These are phyloP conservation scores for Ethmia dodecea DNA, from an alignment of 2,888 invertebrate genomes.

Conservation along the genomic window DNA sequence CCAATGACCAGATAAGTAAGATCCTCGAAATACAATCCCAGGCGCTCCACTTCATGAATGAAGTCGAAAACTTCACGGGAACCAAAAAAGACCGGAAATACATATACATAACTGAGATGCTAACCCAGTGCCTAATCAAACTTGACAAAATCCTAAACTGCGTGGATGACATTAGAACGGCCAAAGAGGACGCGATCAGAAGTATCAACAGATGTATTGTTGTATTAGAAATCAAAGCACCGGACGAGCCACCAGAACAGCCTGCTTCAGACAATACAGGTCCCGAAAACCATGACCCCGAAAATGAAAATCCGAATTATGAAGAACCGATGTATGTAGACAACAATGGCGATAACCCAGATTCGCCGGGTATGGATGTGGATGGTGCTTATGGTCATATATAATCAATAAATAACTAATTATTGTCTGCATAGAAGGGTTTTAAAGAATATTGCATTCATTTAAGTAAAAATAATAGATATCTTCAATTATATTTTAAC, in stretches of 20 bases:
- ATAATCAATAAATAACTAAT: too few species aligned
- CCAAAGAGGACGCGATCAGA: background rate
- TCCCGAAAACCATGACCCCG: too few species aligned
- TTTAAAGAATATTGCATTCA: too few species aligned
- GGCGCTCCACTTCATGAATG: background rate
- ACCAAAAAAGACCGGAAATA: background rate
- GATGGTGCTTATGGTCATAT: too few species aligned
- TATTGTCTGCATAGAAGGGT: too few species aligned
- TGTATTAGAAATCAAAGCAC: background rate
- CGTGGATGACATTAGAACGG: background rate
- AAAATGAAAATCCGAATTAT: too few species aligned
- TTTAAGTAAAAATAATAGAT: too few species aligned
- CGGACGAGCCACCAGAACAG: slow-evolving; percentile 18
- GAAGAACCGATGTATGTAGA: too few species aligned
- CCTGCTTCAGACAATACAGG: too few species aligned
- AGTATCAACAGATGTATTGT: background rate
- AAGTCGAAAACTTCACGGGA: background rate
- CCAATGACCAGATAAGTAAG: background rate
- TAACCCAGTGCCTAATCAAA: background rate
- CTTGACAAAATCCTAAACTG: background rate
- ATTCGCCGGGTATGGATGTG: too few species aligned
- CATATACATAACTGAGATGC: background rate
- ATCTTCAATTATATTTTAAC: too few species aligned
- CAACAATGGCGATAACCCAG: too few species aligned
- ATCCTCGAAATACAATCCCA: background rate